Evolutionary conservation across 2,797 vertebrate genomes (phyloP).

Genomic region (Phataginus tetradactyla): DNA sequence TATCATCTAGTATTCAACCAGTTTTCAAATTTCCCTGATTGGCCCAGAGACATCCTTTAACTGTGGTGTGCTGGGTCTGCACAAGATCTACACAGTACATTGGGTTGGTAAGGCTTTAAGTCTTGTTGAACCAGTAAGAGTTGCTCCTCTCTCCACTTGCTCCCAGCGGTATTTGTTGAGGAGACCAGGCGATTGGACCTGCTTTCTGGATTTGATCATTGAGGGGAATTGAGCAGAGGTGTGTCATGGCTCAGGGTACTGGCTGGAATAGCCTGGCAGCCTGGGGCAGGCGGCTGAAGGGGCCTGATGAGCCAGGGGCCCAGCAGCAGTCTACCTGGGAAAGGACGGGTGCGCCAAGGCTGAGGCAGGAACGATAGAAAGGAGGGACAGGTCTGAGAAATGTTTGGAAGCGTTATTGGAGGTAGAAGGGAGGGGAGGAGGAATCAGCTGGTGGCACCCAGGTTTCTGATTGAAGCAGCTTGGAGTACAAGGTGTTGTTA

Average conservation of each 20-base stretch:
- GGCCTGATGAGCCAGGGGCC: too few species aligned
- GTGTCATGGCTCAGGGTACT: background rate
- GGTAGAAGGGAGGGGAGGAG: background rate
- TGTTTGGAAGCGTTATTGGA: background rate
- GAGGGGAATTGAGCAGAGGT: background rate
- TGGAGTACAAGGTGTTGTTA: background rate
- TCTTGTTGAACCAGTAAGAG: too few species aligned
- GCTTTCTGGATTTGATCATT: background rate
- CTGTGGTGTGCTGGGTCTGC: background rate
- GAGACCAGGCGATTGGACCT: background rate
- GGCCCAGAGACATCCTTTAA: background rate
- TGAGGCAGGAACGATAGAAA: background rate
- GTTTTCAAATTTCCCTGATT: background rate
- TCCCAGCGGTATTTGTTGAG: background rate
- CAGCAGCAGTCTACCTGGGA: background rate
- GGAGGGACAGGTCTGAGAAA: background rate
- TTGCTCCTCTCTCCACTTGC: fast-evolving
- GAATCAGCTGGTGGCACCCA: background rate
- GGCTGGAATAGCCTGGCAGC: background rate
- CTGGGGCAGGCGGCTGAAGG: background rate
- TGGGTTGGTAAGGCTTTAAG: background rate
- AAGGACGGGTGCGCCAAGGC: background rate
- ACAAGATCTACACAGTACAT: too few species aligned
- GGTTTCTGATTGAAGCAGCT: background rate
- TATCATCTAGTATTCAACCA: background rate